These are phyloP conservation scores for Drosophila murphyi DNA, from an alignment of 1,140 invertebrate species.

Conservation along the genomic window DNA sequence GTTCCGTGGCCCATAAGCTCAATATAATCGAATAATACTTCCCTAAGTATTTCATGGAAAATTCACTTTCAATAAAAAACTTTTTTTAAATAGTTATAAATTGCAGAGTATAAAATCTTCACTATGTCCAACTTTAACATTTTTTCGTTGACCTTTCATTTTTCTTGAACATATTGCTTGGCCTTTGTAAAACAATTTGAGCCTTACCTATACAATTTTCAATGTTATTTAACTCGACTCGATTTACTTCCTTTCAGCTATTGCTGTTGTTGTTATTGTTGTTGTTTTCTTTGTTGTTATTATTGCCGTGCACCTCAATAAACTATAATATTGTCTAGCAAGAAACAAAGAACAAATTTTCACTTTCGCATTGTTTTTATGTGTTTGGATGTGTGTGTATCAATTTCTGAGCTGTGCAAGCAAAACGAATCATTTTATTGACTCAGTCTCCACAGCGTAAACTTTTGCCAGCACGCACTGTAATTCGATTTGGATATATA, in stretches of 20 bases:
- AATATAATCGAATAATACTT: no score
- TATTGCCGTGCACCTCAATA: slow-evolving; percentile 28
- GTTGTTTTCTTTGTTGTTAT: slow-evolving; percentile 14
- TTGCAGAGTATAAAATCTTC: slow-evolving; percentile 6
- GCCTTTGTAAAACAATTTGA: slow-evolving; percentile 56
- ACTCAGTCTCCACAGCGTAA: slow-evolving; percentile 75
- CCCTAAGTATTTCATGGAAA: no score
- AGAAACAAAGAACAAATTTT: slow-evolving; percentile 31
- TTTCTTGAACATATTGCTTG: slow-evolving; percentile 47
- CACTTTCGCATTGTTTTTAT: background rate
- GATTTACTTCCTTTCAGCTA: slow-evolving; percentile 48
- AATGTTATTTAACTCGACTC: slow-evolving; percentile 75
- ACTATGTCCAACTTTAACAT: background rate
- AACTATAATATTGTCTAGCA: slow-evolving; percentile 52
- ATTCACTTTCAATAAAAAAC: no score
- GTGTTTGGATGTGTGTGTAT: slow-evolving; percentile 55
- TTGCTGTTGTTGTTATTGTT: slow-evolving; percentile 26
- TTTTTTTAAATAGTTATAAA: background rate
- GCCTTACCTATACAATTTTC: slow-evolving; percentile 63
- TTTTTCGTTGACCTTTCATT: slow-evolving; percentile 13
- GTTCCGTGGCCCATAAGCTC: no score
- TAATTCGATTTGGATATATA: slow-evolving; percentile 70
- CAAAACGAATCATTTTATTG: slow-evolving; percentile 71
- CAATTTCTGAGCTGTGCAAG: slow-evolving; percentile 61
- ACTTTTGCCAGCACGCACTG: slow-evolving; percentile 60